phyloP scores from a whole-genome alignment of 2,888 invertebrate species.

The Pheosia tremula region DNA sequence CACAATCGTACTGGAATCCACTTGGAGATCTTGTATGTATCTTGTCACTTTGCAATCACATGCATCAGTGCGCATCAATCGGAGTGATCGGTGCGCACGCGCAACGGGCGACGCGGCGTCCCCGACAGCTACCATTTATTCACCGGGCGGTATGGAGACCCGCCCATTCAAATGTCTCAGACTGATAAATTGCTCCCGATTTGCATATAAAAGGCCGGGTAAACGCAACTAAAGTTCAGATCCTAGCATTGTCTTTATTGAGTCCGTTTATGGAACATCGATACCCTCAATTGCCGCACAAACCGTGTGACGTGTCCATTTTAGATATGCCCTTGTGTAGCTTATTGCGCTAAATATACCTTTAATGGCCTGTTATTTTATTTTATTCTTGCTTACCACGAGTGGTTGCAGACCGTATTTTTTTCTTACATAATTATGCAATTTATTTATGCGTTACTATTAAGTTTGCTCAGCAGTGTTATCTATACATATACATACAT shows the following conservation, averaged over 20 bases:
- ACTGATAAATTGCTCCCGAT: conserved; percentile 76
- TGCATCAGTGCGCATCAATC: conserved; percentile 50
- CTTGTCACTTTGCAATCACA: conserved; percentile 47
- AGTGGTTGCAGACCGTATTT: neutral
- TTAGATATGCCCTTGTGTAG: conserved; percentile 24
- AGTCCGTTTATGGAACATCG: conserved; percentile 48
- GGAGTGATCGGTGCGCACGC: conserved; percentile 40
- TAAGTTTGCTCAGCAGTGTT: neutral
- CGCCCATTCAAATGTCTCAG: conserved; percentile 72
- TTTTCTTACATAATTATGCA: neutral
- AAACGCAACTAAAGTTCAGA: conserved; percentile 59
- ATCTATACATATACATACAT: too few relatives aligned
- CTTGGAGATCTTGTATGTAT: conserved; percentile 35
- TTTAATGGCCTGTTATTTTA: conserved; percentile 21
- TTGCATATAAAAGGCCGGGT: conserved; percentile 71
- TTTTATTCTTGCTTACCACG: conserved; percentile 9
- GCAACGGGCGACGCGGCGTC: conserved; percentile 29
- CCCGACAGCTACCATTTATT: conserved; percentile 52
- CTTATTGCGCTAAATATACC: conserved; percentile 21
- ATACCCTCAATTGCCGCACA: conserved; percentile 41
- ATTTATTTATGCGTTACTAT: neutral
- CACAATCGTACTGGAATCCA: conserved; percentile 29
- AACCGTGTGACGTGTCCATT: conserved; percentile 33
- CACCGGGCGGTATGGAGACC: conserved; percentile 56
- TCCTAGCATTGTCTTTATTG: conserved; percentile 62